phyloP scores from a whole-genome alignment of 2,888 invertebrate species.

The Anorthoa munda region DNA sequence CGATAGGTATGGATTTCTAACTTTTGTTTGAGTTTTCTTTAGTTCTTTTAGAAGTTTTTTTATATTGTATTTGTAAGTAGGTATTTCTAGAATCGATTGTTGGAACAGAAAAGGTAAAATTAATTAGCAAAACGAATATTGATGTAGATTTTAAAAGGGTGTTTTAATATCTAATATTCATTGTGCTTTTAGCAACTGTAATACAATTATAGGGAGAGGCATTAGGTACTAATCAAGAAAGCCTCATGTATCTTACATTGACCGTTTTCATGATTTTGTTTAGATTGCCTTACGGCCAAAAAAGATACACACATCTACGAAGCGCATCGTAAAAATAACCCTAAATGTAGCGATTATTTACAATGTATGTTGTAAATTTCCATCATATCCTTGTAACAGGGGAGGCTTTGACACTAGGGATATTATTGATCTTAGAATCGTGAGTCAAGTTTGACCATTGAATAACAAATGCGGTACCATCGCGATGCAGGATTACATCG shows the following conservation, averaged over 20 bases:
- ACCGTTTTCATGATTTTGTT: not conserved
- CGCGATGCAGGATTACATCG: too few species aligned
- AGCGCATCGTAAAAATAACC: too few species aligned
- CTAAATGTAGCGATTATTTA: too few species aligned
- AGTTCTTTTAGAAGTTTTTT: conserved; percentile 5
- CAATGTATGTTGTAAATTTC: too few species aligned
- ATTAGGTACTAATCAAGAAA: not conserved
- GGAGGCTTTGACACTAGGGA: too few species aligned
- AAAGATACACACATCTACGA: not conserved
- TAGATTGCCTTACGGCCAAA: not conserved
- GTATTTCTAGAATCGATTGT: not conserved
- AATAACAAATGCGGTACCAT: too few species aligned
- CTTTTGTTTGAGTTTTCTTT: conserved; percentile 9
- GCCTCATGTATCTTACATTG: not conserved
- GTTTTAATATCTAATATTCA: not conserved
- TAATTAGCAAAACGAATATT: not conserved
- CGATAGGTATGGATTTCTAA: conserved; percentile 31
- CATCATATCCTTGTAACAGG: too few species aligned
- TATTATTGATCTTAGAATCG: too few species aligned
- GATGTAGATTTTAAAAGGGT: not conserved
- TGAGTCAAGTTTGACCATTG: too few species aligned
- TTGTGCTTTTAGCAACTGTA: not conserved
- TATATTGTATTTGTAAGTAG: not conserved
- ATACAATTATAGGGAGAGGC: not conserved
- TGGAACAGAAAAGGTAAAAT: not conserved